A percentile compares a stretch with the other conserved stretches of the same genome.
Conservation (phyloP, 2,113 vertebrate species). For the Corvus hawaiiensis region DNA sequence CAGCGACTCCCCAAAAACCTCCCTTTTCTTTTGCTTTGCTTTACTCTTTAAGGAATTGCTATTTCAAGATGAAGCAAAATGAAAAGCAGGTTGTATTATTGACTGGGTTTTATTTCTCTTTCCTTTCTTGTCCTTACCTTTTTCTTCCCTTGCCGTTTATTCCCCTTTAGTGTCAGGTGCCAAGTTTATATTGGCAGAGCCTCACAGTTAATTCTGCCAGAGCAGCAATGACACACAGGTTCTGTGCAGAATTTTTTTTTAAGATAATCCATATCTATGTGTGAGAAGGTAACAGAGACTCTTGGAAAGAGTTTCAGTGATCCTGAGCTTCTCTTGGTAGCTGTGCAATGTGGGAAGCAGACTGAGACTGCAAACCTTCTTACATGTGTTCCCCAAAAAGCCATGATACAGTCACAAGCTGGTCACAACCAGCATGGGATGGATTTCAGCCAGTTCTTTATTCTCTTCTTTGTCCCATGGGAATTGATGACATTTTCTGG, state of each 20-base stretch:
- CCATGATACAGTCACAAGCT: neutral
- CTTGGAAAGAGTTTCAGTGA: neutral
- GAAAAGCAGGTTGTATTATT: neutral
- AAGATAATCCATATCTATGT: neutral
- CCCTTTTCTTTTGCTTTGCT: neutral
- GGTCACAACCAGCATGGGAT: neutral
- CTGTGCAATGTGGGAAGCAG: neutral
- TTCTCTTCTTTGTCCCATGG: neutral
- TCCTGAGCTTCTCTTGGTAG: neutral
- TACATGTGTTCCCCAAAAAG: neutral
- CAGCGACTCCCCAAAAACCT: neutral
- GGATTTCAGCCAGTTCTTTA: neutral
- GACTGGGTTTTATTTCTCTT: neutral
- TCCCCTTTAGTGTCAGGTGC: neutral
- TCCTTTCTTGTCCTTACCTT: neutral
- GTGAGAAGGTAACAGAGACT: neutral
- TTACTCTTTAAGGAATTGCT: neutral
- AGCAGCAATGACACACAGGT: neutral
- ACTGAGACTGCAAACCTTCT: neutral
- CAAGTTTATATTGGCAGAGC: neutral
- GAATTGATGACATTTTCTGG: neutral
- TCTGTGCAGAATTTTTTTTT: neutral
- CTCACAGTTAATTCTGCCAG: neutral
- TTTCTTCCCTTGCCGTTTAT: neutral
- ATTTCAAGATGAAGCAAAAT: neutral